Evolutionary conservation across 1,140 invertebrate genomes (phyloP).

Genomic region (Anagrus nilaparvatae): DNA sequence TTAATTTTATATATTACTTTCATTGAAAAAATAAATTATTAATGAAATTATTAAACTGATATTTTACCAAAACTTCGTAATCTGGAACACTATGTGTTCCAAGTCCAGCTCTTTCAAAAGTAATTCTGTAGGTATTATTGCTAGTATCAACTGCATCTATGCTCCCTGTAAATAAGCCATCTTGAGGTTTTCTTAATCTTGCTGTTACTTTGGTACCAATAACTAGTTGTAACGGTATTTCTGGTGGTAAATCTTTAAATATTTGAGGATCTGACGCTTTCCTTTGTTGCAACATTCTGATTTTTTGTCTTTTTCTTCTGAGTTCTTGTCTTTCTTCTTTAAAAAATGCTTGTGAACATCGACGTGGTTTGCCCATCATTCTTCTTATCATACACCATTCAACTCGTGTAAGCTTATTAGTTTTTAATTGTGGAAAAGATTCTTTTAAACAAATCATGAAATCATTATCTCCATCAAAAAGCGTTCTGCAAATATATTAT

Average conservation of each 20-base stretch:
- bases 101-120: conserved; percentile 86
- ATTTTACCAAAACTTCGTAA: conserved; percentile 78
- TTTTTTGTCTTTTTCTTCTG: conserved; percentile 82
- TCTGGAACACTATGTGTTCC: conserved; percentile 95
- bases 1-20: conserved; percentile 2
- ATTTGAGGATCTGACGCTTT: conserved; percentile 71
- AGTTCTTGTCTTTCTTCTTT: conserved; percentile 86
- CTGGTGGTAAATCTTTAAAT: conserved; percentile 85
- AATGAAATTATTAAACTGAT: neutral
- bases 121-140: conserved; percentile 94
- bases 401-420: conserved; percentile 70
- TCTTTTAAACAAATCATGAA: conserved; percentile 91
- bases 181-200: conserved; percentile 81
- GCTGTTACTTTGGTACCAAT: conserved; percentile 96
- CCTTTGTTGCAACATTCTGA: conserved; percentile 87
- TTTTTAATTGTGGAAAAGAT: conserved; percentile 87
- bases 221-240: conserved; percentile 91
- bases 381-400: conserved; percentile 94
- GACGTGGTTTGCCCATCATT: conserved; percentile 93
- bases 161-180: conserved; percentile 91
- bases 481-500: conserved; percentile 48
- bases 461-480: conserved; percentile 95
- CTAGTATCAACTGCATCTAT: conserved; percentile 97
- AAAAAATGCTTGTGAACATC: conserved; percentile 92
- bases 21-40: neutral